Evolutionary conservation across 2,797 vertebrate genomes (phyloP), one percentile per base, ranked within the genome.

Genomic region (Bovichtus variegatus): DNA sequence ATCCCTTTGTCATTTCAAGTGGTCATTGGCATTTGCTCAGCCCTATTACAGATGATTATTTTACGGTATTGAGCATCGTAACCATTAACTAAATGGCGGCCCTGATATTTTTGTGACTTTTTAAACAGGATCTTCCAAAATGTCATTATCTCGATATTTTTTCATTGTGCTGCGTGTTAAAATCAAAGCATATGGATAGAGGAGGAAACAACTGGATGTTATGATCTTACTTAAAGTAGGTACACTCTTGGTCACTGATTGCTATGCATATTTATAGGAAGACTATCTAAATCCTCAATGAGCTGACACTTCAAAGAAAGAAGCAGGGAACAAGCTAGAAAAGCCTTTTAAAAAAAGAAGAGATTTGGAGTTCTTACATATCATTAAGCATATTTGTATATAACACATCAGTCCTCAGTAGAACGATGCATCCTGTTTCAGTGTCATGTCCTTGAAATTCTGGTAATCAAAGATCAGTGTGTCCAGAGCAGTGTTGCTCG

Each of bases 41-140:
- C 60, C 65, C 70, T 44, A 85, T 84, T 79, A 76, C 31, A 71
- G 59, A 81, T 75, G 29, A 67, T 83, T 75, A 78, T 82, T 80
- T 77, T 67, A 82, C 38, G 16, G n/a, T 40, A 81, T 76, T 44
- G 71, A 62, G 77, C 61, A 62, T 73, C 68, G 59, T 80, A 47
- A 66, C 46, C 74, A 66, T 81, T 75, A 77, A 44, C 78, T 67
- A 57, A 84, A 86, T 66, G 65, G 70, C 31, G 2, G 23, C 18
- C 19, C 15, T 73, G 60, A 81, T 71, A 75, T 74, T 72, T 59
- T 49, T 74, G 27, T 70, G 47, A 61, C 49, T 73, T 81, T 85
- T 81, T 64, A 63, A 78, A 80, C 4, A 0, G 15, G 9, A 46
- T 23, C 62, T 67, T 66, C 25, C 25, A 65, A 83, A 83, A 60